Evolutionary conservation across 1,140 invertebrate genomes (phyloP).

Genomic region (Calycopis cecrops): DNA sequence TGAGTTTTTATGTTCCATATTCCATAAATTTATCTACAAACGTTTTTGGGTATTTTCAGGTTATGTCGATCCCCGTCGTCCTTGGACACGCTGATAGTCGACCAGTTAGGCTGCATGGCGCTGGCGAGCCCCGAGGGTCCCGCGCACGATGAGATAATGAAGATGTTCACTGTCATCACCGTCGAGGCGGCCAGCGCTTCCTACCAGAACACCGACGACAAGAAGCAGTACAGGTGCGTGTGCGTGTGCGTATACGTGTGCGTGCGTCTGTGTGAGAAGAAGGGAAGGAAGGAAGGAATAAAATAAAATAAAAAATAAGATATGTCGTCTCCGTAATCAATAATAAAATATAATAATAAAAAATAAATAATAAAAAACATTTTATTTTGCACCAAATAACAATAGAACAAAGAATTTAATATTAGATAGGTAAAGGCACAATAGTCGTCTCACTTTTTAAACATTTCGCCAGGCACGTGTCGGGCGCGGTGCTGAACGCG

Average conservation of each 20-base stretch:
- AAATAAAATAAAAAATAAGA: no score
- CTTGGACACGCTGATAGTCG: constrained; percentile 95
- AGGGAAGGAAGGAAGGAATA: no score
- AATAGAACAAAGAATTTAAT: no score
- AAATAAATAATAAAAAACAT: no score
- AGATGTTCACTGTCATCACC: constrained; percentile 97
- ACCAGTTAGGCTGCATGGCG: constrained; percentile 97
- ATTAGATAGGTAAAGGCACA: no score
- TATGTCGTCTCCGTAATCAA: no score
- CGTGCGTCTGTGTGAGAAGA: no score
- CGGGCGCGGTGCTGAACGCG: constrained; percentile 95
- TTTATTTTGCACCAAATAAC: no score
- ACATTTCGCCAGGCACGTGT: constrained; percentile 84
- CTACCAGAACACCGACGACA: constrained; percentile 85
- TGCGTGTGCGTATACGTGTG: neutral
- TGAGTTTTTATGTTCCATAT: no score
- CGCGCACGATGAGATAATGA: constrained; percentile 97
- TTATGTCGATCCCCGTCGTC: constrained; percentile 93
- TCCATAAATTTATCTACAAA: constrained; percentile 1
- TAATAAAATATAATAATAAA: no score
- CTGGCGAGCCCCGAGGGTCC: constrained; percentile 90
- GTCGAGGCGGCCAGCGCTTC: constrained; percentile 94
- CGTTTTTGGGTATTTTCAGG: constrained; percentile 38
- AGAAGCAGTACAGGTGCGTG: constrained; percentile 82
- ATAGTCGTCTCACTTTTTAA: neutral